Percentiles rank a stretch among this genome's conserved stretches.
Evolutionary conservation across 2,888 invertebrate genomes (phyloP).

Genomic region (Sturmia bella): DNA sequence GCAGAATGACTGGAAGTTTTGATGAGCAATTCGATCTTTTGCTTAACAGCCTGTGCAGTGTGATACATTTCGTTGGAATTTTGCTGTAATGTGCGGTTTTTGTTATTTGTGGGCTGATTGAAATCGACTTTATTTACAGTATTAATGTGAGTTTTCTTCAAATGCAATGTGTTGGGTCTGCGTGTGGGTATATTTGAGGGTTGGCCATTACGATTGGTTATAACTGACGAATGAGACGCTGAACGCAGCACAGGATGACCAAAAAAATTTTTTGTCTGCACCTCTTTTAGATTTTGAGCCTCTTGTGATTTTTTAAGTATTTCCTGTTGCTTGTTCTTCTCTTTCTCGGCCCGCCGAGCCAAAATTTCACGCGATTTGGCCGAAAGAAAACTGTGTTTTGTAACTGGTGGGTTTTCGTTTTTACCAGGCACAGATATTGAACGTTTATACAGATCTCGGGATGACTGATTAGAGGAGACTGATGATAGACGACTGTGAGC

Average conservation of each 20-base stretch:
- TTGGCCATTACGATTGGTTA: slow-evolving; percentile 75
- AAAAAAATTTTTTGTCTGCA: slow-evolving; percentile 63
- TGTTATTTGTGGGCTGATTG: slow-evolving; percentile 41
- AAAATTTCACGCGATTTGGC: slow-evolving; percentile 82
- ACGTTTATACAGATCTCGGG: slow-evolving; percentile 80
- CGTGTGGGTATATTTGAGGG: slow-evolving; percentile 81
- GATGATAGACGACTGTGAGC: slow-evolving; percentile 80
- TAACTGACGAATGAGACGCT: slow-evolving; percentile 78
- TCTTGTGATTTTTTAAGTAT: slow-evolving; percentile 68
- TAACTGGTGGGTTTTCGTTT: slow-evolving; percentile 59
- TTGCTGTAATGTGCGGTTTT: slow-evolving; percentile 64
- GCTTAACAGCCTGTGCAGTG: slow-evolving; percentile 77
- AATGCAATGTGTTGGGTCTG: slow-evolving; percentile 78
- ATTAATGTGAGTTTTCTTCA: slow-evolving; percentile 74
- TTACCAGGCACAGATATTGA: slow-evolving; percentile 80
- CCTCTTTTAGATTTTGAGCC: slow-evolving; percentile 61
- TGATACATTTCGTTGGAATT: slow-evolving; percentile 74
- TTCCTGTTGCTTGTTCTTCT: slow-evolving; percentile 75
- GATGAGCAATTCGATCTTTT: slow-evolving; percentile 79
- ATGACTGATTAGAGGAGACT: slow-evolving; percentile 80
- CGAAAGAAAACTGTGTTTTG: slow-evolving; percentile 80
- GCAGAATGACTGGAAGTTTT: slow-evolving; percentile 71
- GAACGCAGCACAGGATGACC: slow-evolving; percentile 75
- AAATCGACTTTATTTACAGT: slow-evolving; percentile 50
- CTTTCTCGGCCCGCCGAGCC: slow-evolving; percentile 80